Base-by-base conservation (phyloP, 2,888 invertebrate genomes). In the Aphrophora alni region DNA sequence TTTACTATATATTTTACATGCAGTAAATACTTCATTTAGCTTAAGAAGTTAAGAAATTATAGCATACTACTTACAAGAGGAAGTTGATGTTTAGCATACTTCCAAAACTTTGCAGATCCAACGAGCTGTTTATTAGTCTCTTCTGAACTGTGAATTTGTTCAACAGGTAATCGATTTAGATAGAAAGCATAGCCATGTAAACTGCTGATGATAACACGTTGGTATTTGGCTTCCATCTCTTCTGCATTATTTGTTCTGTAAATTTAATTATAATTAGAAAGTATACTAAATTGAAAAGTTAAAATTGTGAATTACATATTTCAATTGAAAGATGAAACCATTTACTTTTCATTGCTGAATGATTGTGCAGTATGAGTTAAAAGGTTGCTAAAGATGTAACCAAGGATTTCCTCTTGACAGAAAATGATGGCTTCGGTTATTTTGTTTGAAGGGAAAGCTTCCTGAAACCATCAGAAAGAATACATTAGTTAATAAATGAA, bases 391-490 rank as follows among this genome's bases (percentile, higher is more conserved):
- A 90, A 88, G n/a, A 96, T 90, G 84, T 94, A 93, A 28, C 91
- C 89, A 33, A 96, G 86, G 80, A 97, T 94, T 88, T 97, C 97
- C 69, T 90, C 90, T 87, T 95, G 95, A 87, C 97, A 97, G 89
- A 95, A 96, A 5, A 92, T 88, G 75, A 97, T 91, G 12, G 95
- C 97, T 86, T 95, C 95, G 1, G 92, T 90, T 75, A 95, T 89
- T 89, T 97, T 97, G 74, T 90, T 91, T 8, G 92, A 90, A 0
- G 96, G 93, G 88, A 98, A 98, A 0, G 96, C 94, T 81, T 90
- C 91, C 92, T 93, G 88, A 83, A 88, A 59, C 21, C 12, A 1
- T 3, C 59, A 59, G 4, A 59, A 21, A 59, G 59, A 21, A 21
- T 14, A 14, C 8, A n/a, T n/a, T 44, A 44, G 2, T 33, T 44